Base-by-base conservation (phyloP, 2,888 invertebrate genomes). In the Seira sanloemensis region DNA sequence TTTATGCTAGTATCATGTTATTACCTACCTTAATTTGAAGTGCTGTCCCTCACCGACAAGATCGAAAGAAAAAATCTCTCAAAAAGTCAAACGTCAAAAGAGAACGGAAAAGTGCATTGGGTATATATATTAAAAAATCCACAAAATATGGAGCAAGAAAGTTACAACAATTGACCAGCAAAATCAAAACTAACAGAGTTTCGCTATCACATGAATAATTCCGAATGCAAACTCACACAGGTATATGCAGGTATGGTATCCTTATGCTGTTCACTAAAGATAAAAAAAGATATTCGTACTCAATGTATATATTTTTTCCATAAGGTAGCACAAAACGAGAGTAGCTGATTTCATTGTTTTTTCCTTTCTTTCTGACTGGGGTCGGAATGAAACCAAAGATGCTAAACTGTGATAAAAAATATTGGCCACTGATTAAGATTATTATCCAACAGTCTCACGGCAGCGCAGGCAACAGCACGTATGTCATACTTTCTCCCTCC, bases 371-470 rank as follows among this genome's bases (percentile, higher is more conserved):
- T n/a, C n/a, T 37, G 37, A 37, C 37, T 37, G 4, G 58, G n/a
- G 58, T 58, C 58, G 58, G 58, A 68, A 16, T 27, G 68, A 19
- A 26, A 25, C 68, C 25, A 76, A 82, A 74, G 84, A 84, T 84
- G 74, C 23, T 78, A 66, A 84, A 74, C 74, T 65, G 58, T 68
- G 84, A 84, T 84, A 84, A 84, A 73, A 19, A 78, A 46, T 84
- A 84, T 84, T 84, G 84, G 78, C 71, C 84, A 78, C 84, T 84
- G 84, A 84, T 84, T 78, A 84, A 84, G 84, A 84, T 84, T 37
- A 66, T 74, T 78, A 83, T 84, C 78, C 18, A 5, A 16, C 23
- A 68, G 23, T 4, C 37, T 4, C 5, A 7, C 4, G 5, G 37
- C 4, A 37, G 5, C 37, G 37, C 4, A 37, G 5, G 5, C 5